phyloP scores from a whole-genome alignment of 2,888 invertebrate species.

The Bombyx huttoni region DNA sequence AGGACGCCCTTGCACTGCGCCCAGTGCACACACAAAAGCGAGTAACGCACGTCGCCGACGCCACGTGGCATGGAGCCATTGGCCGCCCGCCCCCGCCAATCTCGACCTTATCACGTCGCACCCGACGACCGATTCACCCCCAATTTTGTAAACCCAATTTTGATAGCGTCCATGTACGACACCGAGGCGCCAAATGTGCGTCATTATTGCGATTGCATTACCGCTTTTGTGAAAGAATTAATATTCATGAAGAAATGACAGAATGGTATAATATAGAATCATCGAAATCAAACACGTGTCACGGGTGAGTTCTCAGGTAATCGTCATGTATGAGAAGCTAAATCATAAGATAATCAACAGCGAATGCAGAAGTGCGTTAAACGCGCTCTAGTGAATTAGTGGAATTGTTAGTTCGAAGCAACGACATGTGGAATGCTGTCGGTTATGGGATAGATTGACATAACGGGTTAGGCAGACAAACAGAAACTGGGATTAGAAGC shows the following conservation, averaged over 20 bases:
- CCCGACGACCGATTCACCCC: slow-evolving; percentile 22
- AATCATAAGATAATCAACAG: slow-evolving; percentile 13
- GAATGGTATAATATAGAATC: slow-evolving; percentile 48
- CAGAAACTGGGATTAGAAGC: slow-evolving; percentile 64
- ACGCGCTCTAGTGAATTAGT: slow-evolving; percentile 49
- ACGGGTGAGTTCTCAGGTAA: slow-evolving; percentile 23
- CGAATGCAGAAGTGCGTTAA: slow-evolving; percentile 58
- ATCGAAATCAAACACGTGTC: slow-evolving; percentile 37
- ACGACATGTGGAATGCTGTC: slow-evolving; percentile 56
- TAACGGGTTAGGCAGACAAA: slow-evolving; percentile 65
- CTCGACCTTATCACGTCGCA: slow-evolving; percentile 20
- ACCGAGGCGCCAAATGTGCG: slow-evolving; percentile 41
- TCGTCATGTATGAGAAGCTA: not conserved
- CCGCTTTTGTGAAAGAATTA: slow-evolving; percentile 71
- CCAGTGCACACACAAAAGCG: slow-evolving; percentile 72
- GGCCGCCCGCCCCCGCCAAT: slow-evolving; percentile 43
- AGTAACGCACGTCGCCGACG: slow-evolving; percentile 71
- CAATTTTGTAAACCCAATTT: slow-evolving; percentile 44
- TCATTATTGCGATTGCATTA: slow-evolving; percentile 69
- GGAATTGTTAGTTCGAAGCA: slow-evolving; percentile 65
- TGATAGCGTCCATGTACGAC: slow-evolving; percentile 18
- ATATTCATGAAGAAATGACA: slow-evolving; percentile 66
- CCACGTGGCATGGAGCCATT: slow-evolving; percentile 19
- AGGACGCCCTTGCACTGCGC: slow-evolving; percentile 67
- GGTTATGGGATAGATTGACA: slow-evolving; percentile 41